Percentiles rank a stretch among this genome's conserved stretches.
phyloP scores from a whole-genome alignment of 2,113 vertebrate species.

The Orcinus orca region DNA sequence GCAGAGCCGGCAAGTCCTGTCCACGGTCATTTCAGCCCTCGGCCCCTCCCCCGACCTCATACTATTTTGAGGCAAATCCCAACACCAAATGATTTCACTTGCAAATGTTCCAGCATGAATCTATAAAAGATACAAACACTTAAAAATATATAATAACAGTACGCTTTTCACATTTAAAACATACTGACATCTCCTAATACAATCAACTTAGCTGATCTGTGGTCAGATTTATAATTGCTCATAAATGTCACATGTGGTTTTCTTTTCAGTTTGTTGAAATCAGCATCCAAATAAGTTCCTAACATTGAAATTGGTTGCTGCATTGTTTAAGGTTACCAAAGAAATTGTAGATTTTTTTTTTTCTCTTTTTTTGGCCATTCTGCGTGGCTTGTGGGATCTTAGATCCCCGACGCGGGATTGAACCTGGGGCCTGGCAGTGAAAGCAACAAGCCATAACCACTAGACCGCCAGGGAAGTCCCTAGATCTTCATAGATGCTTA shows the following conservation, averaged over 20 bases:
- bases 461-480: neutral
- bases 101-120: neutral
- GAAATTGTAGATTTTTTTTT: neutral
- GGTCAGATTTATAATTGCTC: neutral
- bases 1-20: neutral
- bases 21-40: neutral
- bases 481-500: neutral
- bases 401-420: neutral
- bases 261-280: neutral
- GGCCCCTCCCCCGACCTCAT: neutral
- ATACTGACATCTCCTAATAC: neutral
- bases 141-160: neutral
- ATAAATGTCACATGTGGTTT: neutral
- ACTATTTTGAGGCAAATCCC: neutral
- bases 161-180: neutral
- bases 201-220: neutral
- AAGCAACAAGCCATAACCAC: neutral
- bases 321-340: neutral
- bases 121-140: neutral
- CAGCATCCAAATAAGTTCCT: neutral
- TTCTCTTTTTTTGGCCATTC: accelerated
- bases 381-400: neutral
- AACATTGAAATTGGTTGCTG: neutral
- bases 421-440: neutral
- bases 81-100: neutral